These are phyloP conservation scores for Xenentodon cancila DNA, from an alignment of 2,797 vertebrate genomes.

Conservation along the genomic window DNA sequence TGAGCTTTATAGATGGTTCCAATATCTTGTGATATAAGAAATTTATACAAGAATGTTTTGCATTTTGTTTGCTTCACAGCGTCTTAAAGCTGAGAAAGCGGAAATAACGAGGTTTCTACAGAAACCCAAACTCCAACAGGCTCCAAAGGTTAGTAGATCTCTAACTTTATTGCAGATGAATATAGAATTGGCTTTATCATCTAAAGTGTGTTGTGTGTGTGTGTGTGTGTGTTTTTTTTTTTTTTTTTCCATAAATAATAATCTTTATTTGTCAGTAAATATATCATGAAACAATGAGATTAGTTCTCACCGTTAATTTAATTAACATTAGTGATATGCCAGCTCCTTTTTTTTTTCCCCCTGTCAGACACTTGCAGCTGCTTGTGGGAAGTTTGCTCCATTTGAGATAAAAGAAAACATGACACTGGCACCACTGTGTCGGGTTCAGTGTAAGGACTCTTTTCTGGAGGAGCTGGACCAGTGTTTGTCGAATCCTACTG, in stretches of 20 bases:
- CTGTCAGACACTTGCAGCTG: slow-evolving; percentile 90
- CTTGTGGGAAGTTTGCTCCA: slow-evolving; percentile 96
- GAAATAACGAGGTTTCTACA: slow-evolving; percentile 96
- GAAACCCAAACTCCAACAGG: slow-evolving; percentile 92
- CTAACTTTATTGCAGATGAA: not conserved
- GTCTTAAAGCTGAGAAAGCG: slow-evolving; percentile 93
- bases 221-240: too few species aligned
- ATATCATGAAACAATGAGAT: too few species aligned
- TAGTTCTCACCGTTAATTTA: too few species aligned
- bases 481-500: slow-evolving; percentile 79
- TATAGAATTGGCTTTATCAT: not conserved
- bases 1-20: not conserved
- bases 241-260: too few species aligned
- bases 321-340: not conserved
- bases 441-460: slow-evolving; percentile 84
- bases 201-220: too few species aligned
- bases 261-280: too few species aligned
- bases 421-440: slow-evolving; percentile 88
- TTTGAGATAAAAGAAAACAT: slow-evolving; percentile 98
- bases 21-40: not conserved
- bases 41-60: not conserved
- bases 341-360: too few species aligned
- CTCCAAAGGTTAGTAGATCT: slow-evolving; percentile 87
- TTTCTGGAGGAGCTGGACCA: slow-evolving; percentile 85
- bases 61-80: slow-evolving; percentile 73